These are phyloP conservation scores for Dromiciops gliroides DNA, from an alignment of 2,113 vertebrate species.

Conservation along the genomic window DNA sequence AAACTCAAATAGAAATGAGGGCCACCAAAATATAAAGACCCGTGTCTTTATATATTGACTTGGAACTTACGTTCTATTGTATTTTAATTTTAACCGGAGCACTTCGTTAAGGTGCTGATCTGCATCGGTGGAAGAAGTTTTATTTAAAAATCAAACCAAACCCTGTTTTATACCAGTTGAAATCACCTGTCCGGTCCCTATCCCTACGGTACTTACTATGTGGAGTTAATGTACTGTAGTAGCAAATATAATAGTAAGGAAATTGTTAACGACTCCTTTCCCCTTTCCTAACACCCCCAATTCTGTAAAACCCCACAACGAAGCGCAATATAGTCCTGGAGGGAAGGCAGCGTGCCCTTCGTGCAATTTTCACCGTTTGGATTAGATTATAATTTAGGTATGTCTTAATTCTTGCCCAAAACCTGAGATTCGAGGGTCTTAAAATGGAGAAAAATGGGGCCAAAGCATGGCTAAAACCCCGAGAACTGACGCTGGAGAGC, in stretches of 20 bases:
- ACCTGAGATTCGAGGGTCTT: neutral
- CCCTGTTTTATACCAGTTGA: neutral
- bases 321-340: neutral
- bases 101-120: too few relatives aligned
- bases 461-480: neutral
- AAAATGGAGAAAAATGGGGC: neutral
- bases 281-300: neutral
- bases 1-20: too few relatives aligned
- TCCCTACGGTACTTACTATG: neutral
- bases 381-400: too few relatives aligned
- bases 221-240: neutral
- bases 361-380: neutral
- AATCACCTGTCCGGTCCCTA: neutral
- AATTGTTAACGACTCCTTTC: neutral
- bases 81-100: too few relatives aligned
- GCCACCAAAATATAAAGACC: too few relatives aligned
- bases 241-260: neutral
- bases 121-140: too few relatives aligned
- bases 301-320: neutral
- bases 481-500: too few relatives aligned
- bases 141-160: neutral
- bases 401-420: too few relatives aligned
- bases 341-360: neutral
- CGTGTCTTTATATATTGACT: too few relatives aligned
- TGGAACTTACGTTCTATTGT: too few relatives aligned